Conservation (phyloP, 2,888 invertebrate species). For the Ophion ellenae region DNA sequence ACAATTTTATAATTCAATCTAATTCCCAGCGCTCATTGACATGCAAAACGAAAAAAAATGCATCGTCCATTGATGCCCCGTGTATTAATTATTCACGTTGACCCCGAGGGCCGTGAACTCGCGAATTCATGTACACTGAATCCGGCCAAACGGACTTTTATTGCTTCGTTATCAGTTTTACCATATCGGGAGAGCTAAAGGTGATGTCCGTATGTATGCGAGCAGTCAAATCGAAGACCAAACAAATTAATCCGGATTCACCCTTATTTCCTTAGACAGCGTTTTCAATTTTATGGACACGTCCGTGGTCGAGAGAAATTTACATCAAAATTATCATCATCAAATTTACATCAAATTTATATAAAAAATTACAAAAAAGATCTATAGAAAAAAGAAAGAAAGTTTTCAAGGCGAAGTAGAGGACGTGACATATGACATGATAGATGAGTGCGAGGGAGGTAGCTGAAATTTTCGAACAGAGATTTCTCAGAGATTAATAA, state of each 20-base stretch:
- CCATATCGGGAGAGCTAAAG: constrained; percentile 26
- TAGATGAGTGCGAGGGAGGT: too few species aligned
- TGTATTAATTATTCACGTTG: constrained; percentile 41
- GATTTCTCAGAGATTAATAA: too few species aligned
- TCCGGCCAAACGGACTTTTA: constrained; percentile 30
- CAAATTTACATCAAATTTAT: too few species aligned
- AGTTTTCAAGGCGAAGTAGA: too few species aligned
- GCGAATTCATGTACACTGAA: constrained; percentile 23
- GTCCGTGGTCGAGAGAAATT: too few species aligned
- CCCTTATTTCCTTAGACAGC: background rate
- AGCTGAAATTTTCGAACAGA: too few species aligned
- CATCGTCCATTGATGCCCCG: constrained; percentile 3
- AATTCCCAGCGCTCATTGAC: constrained; percentile 1
- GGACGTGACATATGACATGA: too few species aligned
- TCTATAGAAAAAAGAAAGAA: too few species aligned
- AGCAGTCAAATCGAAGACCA: background rate
- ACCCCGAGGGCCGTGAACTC: constrained; percentile 49
- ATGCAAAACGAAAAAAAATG: background rate
- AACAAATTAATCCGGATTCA: background rate
- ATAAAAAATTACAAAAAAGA: too few species aligned
- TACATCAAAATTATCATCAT: too few species aligned
- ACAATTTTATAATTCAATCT: background rate
- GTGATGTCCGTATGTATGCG: constrained; percentile 6
- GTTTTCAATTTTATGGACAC: background rate
- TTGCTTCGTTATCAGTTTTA: constrained; percentile 47